Percentiles rank a stretch among this genome's conserved stretches.
Conservation (phyloP, 1,140 invertebrate genomes). For the Drosophila bocki region DNA sequence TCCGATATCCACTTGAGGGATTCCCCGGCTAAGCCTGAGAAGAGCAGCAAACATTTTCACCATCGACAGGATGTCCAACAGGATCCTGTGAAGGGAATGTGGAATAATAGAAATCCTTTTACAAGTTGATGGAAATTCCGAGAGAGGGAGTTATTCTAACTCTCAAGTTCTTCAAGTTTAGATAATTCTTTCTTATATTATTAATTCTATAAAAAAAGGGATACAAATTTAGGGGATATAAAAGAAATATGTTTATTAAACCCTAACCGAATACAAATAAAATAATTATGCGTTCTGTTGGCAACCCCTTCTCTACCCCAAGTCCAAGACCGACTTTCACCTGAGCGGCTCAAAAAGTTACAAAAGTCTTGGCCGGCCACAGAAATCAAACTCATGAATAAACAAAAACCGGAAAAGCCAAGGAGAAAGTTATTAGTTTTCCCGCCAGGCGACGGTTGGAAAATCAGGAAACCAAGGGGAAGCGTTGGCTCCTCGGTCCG, state of each 20-base stretch:
- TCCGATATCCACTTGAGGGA: slow-evolving; percentile 41
- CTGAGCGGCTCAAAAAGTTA: slow-evolving; percentile 72
- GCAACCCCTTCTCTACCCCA: too few species aligned
- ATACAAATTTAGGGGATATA: neutral
- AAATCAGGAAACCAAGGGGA: neutral
- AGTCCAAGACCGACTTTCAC: slow-evolving; percentile 6
- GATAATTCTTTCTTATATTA: too few species aligned
- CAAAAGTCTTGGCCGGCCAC: slow-evolving; percentile 53
- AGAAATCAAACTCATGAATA: slow-evolving; percentile 77
- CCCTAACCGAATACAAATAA: slow-evolving; percentile 38
- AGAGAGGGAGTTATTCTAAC: too few species aligned
- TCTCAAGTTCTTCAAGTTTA: too few species aligned
- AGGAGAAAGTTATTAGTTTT: slow-evolving; percentile 73
- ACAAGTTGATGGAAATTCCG: neutral
- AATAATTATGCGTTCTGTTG: slow-evolving; percentile 56
- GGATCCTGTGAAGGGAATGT: neutral
- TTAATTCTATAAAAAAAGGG: neutral
- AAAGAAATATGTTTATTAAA: slow-evolving; percentile 26
- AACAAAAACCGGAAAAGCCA: slow-evolving; percentile 70
- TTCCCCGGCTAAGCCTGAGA: slow-evolving; percentile 33
- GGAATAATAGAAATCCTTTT: slow-evolving; percentile 14
- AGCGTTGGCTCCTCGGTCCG: slow-evolving; percentile 14
- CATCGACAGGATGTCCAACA: neutral
- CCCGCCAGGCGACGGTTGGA: slow-evolving; percentile 8
- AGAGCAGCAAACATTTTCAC: slow-evolving; percentile 29